These are phyloP conservation scores for Mellilla xanthometata DNA, from an alignment of 2,888 invertebrate species.

Conservation along the genomic window DNA sequence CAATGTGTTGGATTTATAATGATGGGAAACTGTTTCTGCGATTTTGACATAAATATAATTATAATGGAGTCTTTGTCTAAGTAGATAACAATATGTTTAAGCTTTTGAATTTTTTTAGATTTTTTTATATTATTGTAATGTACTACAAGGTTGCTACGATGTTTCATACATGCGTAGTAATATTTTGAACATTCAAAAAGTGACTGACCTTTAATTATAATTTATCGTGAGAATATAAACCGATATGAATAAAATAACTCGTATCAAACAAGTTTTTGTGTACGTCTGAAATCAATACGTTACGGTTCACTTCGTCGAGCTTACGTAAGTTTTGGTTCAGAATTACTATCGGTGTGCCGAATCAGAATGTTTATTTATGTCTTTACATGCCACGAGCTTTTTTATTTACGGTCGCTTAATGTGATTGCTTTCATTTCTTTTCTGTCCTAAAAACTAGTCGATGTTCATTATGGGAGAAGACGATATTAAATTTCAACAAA, in stretches of 20 bases:
- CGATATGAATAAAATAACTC: constrained; percentile 6
- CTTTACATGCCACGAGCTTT: constrained; percentile 4
- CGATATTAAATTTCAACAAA: too few relatives aligned
- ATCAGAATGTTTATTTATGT: constrained; percentile 20
- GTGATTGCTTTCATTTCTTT: background rate
- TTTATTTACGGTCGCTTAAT: constrained; percentile 3
- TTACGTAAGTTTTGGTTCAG: constrained; percentile 15
- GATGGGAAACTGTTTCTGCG: background rate
- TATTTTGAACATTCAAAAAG: too few relatives aligned
- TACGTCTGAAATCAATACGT: constrained; percentile 17
- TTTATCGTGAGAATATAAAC: constrained; percentile 10
- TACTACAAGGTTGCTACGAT: too few relatives aligned
- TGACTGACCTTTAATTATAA: background rate
- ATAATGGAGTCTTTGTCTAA: too few relatives aligned
- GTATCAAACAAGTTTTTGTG: constrained; percentile 11
- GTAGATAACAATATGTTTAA: too few relatives aligned
- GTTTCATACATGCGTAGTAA: too few relatives aligned
- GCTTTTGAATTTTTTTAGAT: too few relatives aligned
- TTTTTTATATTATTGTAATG: too few relatives aligned
- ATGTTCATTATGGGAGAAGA: background rate
- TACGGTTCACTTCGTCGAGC: constrained; percentile 9
- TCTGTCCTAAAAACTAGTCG: background rate
- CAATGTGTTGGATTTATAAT: constrained; percentile 7
- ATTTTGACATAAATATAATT: too few relatives aligned
- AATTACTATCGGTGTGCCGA: constrained; percentile 10